Percentiles rank a stretch among this genome's conserved stretches.
Evolutionary conservation across 1,140 invertebrate species (phyloP).

Genomic region (Hormaphis cornu): DNA sequence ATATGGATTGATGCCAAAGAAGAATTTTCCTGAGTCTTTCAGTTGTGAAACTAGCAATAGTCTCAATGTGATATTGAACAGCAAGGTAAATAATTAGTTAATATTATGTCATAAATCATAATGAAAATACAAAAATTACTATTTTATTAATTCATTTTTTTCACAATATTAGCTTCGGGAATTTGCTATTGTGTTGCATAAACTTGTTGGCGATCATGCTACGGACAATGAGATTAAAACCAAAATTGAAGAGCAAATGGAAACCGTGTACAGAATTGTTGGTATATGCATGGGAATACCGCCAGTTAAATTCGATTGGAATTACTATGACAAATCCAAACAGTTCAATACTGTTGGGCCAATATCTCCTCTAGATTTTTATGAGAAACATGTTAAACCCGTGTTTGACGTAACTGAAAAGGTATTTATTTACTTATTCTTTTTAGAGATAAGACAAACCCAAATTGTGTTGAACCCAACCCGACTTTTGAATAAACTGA

Average conservation of each 20-base stretch:
- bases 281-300: conserved; percentile 75
- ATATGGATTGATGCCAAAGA: conserved; percentile 79
- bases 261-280: conserved; percentile 68
- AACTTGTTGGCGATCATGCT: conserved; percentile 49
- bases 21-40: conserved; percentile 72
- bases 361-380: conserved; percentile 69
- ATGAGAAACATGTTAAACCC: conserved; percentile 66
- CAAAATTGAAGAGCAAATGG: conserved; percentile 58
- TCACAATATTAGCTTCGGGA: conserved; percentile 58
- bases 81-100: too few species aligned
- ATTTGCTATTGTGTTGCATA: conserved; percentile 60
- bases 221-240: conserved; percentile 50
- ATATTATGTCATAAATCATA: conserved; percentile 6
- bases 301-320: conserved; percentile 69
- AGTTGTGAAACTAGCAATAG: conserved; percentile 61
- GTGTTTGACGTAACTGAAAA: conserved; percentile 75
- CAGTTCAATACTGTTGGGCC: conserved; percentile 63
- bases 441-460: too few species aligned
- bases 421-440: conserved; percentile 45
- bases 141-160: background rate
- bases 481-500: too few species aligned
- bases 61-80: conserved; percentile 68
- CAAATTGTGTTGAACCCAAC: too few species aligned
- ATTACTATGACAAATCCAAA: conserved; percentile 81
- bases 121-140: background rate